These are phyloP conservation scores for Pachymerium ferrugineum DNA, from an alignment of 2,888 invertebrate genomes.

Conservation along the genomic window DNA sequence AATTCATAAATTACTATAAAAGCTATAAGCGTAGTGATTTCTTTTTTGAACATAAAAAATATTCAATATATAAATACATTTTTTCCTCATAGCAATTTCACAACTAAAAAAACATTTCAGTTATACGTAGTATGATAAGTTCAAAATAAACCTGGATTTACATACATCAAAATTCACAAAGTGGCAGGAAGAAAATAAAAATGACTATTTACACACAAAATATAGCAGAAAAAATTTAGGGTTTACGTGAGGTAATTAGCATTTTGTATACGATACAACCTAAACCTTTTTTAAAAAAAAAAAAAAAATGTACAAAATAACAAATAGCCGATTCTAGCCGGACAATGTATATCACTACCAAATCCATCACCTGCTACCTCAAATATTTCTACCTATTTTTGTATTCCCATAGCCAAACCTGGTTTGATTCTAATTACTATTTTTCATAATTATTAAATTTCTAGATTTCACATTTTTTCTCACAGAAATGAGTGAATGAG, in stretches of 20 bases:
- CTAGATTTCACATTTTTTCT: too few species aligned
- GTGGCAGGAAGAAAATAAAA: too few species aligned
- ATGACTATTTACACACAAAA: background rate
- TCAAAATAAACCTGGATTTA: background rate
- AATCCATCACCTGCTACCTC: background rate
- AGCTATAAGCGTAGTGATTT: background rate
- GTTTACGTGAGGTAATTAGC: too few species aligned
- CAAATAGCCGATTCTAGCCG: background rate
- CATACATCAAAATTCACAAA: background rate
- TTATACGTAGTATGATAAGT: background rate
- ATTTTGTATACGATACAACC: too few species aligned
- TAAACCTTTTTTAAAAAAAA: too few species aligned
- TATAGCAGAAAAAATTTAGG: too few species aligned
- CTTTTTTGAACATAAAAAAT: background rate
- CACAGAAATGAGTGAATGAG: too few species aligned
- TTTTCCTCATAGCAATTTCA: background rate
- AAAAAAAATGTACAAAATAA: background rate
- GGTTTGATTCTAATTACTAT: too few species aligned
- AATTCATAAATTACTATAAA: background rate
- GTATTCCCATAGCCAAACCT: background rate
- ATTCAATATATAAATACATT: background rate
- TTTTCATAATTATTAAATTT: too few species aligned
- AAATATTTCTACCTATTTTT: background rate
- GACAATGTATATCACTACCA: conserved; percentile 24
- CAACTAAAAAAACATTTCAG: background rate